Conservation (phyloP, 1,140 invertebrate genomes). For the Cephus cinctus region DNA sequence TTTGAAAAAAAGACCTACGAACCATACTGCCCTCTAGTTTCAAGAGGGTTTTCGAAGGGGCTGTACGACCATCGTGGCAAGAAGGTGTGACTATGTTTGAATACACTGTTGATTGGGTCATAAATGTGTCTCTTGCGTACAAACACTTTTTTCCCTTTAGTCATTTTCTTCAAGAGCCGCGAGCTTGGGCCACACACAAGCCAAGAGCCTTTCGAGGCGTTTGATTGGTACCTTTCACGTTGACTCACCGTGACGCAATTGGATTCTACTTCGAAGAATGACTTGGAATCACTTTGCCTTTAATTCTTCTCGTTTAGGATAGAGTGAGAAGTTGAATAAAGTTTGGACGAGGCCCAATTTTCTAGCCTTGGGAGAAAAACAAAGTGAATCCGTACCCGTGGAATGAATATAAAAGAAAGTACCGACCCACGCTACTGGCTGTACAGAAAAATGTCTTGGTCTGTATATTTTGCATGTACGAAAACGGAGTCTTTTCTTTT, state of each 20-base stretch:
- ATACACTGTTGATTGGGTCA: conserved; percentile 55
- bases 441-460: no score
- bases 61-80: conserved; percentile 27
- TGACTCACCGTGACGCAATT: conserved; percentile 43
- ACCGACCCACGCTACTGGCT: no score
- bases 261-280: conserved; percentile 27
- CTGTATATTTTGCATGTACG: no score
- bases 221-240: conserved; percentile 40
- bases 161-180: conserved; percentile 16
- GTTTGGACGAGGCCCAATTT: no score
- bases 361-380: no score
- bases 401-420: no score
- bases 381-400: conserved; percentile 6
- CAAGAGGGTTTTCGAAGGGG: conserved; percentile 24
- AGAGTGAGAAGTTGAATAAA: no score
- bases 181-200: conserved; percentile 26
- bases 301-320: no score
- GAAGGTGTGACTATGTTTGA: conserved; percentile 54
- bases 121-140: conserved; percentile 51
- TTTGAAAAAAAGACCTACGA: no score
- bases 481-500: no score
- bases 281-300: no score
- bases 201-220: conserved; percentile 34
- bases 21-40: no score
- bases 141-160: conserved; percentile 29